phyloP scores from a whole-genome alignment of 2,113 vertebrate genomes.

The Aramus guarauna region DNA sequence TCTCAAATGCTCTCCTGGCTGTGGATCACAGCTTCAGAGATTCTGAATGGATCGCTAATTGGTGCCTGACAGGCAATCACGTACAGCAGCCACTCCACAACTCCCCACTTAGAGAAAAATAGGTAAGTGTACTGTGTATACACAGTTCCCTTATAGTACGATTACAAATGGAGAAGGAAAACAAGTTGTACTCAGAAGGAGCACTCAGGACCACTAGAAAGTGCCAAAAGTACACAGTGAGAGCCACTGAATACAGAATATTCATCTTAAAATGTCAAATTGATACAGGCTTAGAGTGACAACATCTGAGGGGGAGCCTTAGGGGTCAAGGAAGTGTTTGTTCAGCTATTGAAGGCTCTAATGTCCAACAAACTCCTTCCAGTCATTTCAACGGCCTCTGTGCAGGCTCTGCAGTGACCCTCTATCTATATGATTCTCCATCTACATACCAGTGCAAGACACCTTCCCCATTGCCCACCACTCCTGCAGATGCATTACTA shows the following conservation, averaged over 20 bases:
- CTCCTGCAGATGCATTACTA: not conserved
- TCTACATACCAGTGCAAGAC: fast-evolving
- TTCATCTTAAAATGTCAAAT: constrained; percentile 13
- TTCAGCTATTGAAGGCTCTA: not conserved
- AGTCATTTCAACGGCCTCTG: not conserved
- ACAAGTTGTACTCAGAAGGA: constrained; percentile 20
- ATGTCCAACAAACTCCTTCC: not conserved
- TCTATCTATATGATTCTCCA: not conserved
- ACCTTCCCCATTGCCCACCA: not conserved
- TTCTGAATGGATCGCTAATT: constrained; percentile 55
- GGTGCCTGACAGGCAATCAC: constrained; percentile 51
- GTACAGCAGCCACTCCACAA: constrained; percentile 33
- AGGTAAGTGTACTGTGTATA: constrained; percentile 14
- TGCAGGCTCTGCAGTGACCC: not conserved
- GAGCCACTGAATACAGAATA: not conserved
- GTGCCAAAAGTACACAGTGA: not conserved
- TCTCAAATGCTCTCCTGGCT: constrained; percentile 33
- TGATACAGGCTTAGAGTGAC: not conserved
- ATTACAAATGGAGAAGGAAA: constrained; percentile 13
- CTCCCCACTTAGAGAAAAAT: constrained; percentile 32
- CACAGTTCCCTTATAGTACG: not conserved
- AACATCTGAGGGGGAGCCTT: not conserved
- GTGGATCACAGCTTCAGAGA: constrained; percentile 47
- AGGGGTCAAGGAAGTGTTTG: not conserved
- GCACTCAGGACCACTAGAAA: constrained; percentile 29